These are phyloP conservation scores for Thomomys bottae DNA, from an alignment of 2,113 vertebrate species.

Conservation along the genomic window DNA sequence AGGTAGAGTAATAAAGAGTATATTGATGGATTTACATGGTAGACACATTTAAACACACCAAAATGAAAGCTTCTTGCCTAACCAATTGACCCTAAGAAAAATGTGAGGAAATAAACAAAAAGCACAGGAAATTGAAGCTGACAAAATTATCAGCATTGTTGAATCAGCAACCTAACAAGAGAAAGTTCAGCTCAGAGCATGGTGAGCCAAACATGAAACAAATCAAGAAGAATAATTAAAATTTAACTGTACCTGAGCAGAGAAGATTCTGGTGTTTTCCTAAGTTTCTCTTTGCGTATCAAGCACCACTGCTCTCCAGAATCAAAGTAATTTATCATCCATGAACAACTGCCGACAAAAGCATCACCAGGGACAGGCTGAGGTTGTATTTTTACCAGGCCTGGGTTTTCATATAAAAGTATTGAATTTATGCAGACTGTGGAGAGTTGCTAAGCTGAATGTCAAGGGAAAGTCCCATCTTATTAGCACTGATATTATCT, in stretches of 20 bases:
- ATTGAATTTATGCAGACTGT: slow-evolving; percentile 65
- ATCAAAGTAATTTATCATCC: slow-evolving; percentile 81
- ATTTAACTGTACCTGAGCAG: slow-evolving; percentile 32
- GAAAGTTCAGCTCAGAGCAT: slow-evolving; percentile 34
- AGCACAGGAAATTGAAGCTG: slow-evolving; percentile 13
- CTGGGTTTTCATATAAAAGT: slow-evolving; percentile 63
- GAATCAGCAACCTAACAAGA: background rate
- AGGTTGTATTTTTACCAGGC: slow-evolving; percentile 23
- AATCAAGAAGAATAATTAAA: slow-evolving; percentile 64
- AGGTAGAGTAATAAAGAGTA: too few relatives aligned
- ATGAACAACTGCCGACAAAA: slow-evolving; percentile 68
- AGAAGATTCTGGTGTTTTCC: slow-evolving; percentile 51
- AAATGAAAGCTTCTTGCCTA: too few relatives aligned
- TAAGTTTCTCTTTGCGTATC: slow-evolving; percentile 66
- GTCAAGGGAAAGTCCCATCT: slow-evolving; percentile 44
- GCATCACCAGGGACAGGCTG: slow-evolving; percentile 56
- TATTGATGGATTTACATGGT: too few relatives aligned
- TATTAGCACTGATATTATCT: slow-evolving; percentile 59
- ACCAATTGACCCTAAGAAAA: too few relatives aligned
- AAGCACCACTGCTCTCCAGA: slow-evolving; percentile 57
- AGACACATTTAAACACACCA: too few relatives aligned
- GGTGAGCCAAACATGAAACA: background rate
- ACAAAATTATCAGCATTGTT: background rate
- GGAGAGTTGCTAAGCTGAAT: slow-evolving; percentile 50
- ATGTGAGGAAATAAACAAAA: too few relatives aligned